Evolutionary conservation across 2,888 invertebrate genomes (phyloP).

Genomic region (Ophion slaviceki): DNA sequence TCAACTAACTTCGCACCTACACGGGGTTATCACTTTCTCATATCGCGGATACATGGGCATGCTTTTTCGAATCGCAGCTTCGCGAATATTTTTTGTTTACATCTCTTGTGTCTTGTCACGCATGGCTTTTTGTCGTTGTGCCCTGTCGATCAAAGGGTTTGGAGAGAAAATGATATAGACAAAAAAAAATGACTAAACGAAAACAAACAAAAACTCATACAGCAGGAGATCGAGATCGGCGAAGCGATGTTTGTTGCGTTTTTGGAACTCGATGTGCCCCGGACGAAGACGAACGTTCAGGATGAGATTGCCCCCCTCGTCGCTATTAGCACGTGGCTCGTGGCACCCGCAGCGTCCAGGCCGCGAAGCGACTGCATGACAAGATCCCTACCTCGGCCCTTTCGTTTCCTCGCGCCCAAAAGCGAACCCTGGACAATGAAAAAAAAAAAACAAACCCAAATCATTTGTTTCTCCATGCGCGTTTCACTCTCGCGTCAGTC

Average conservation of each 20-base stretch:
- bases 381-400: not conserved
- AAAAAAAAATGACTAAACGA: conserved; percentile 26
- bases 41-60: not conserved
- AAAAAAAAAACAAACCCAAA: not conserved
- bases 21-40: too few relatives aligned
- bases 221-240: conserved; percentile 73
- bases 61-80: conserved; percentile 20
- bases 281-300: conserved; percentile 74
- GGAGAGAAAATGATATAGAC: not conserved
- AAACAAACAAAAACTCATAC: conserved; percentile 67
- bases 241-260: conserved; percentile 73
- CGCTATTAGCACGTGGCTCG: conserved; percentile 73
- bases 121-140: conserved; percentile 64
- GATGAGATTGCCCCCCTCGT: conserved; percentile 73
- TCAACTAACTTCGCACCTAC: too few relatives aligned
- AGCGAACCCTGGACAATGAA: not conserved
- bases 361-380: conserved; percentile 68
- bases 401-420: not conserved
- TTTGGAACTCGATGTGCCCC: conserved; percentile 72
- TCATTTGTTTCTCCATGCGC: not conserved
- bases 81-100: not conserved
- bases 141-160: conserved; percentile 8
- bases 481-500: not conserved
- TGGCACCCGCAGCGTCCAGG: conserved; percentile 71
- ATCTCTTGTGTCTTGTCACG: conserved; percentile 18